Conservation (phyloP, 2,113 vertebrate genomes). For the Corydoras maculifer region DNA sequence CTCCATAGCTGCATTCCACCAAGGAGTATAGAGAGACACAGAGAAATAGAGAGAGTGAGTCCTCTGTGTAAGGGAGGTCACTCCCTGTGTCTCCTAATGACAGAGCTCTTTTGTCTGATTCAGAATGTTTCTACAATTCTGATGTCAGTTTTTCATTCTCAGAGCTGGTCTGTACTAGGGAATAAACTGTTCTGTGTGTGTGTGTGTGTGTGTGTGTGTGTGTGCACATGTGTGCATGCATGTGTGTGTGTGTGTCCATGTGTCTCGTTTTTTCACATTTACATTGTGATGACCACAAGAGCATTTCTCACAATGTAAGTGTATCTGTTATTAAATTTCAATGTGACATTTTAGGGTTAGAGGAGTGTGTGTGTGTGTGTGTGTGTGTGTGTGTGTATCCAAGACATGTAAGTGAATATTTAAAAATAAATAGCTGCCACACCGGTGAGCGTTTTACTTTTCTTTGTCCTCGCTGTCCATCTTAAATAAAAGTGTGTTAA, state of each 20-base stretch:
- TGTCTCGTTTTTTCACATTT: not conserved
- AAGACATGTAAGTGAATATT: too few relatives aligned
- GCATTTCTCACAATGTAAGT: too few relatives aligned
- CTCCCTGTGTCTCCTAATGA: conserved; percentile 53
- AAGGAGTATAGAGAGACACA: conserved; percentile 29
- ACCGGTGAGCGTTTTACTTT: too few relatives aligned
- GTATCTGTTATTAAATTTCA: too few relatives aligned
- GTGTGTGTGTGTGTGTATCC: too few relatives aligned
- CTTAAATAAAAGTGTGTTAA: too few relatives aligned
- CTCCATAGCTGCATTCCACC: conserved; percentile 59
- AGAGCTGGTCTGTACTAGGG: conserved; percentile 42
- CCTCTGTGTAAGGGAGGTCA: conserved; percentile 59
- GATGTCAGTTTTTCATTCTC: conserved; percentile 61
- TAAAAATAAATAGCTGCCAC: too few relatives aligned
- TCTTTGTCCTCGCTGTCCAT: too few relatives aligned
- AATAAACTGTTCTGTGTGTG: conserved; percentile 36
- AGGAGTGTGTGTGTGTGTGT: too few relatives aligned
- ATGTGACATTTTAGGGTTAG: too few relatives aligned
- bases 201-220: conserved; percentile 21
- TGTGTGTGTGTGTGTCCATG: not conserved
- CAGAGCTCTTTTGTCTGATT: conserved; percentile 62
- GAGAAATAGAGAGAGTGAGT: conserved; percentile 45
- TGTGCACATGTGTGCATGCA: conserved; percentile 6
- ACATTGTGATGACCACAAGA: too few relatives aligned
- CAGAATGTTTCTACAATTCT: conserved; percentile 53